A percentile compares a stretch with the other conserved stretches of the same genome.
These are phyloP conservation scores for Lasioglossum marginatum DNA, from an alignment of 2,888 invertebrate species.

Conservation along the genomic window DNA sequence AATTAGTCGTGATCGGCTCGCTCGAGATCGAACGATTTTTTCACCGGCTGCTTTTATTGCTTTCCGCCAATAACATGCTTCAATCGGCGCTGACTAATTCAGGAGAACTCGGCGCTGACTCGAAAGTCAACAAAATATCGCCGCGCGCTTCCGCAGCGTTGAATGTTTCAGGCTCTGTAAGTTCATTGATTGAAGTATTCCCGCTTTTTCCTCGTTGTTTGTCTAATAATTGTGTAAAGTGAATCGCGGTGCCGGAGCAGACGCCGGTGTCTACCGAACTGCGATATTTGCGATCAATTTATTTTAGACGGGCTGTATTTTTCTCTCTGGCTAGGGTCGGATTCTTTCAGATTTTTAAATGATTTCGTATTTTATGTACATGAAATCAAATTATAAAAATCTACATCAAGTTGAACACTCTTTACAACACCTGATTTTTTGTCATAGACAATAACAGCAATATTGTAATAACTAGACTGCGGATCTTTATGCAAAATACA, in stretches of 20 bases:
- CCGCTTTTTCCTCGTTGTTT: neutral
- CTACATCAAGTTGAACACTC: too few species aligned
- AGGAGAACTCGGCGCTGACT: neutral
- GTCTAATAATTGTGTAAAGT: neutral
- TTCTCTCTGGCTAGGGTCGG: neutral
- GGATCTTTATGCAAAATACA: too few species aligned
- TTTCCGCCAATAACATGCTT: neutral
- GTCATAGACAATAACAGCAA: too few species aligned
- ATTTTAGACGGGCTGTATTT: neutral
- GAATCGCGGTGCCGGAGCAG: neutral
- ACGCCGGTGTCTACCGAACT: neutral
- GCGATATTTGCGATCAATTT: neutral
- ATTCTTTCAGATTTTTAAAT: too few species aligned
- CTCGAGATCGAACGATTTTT: neutral
- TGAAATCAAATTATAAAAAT: too few species aligned
- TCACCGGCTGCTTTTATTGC: neutral
- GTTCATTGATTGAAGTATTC: neutral
- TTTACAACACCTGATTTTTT: too few species aligned
- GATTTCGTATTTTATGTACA: too few species aligned
- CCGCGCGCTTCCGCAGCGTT: neutral
- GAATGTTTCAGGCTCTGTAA: slow-evolving; percentile 18
- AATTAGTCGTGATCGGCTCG: neutral
- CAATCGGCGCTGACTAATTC: neutral
- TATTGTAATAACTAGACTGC: too few species aligned
- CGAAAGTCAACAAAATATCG: neutral